Conservation (phyloP, 2,113 vertebrate species). For the Eidolon helvum region DNA sequence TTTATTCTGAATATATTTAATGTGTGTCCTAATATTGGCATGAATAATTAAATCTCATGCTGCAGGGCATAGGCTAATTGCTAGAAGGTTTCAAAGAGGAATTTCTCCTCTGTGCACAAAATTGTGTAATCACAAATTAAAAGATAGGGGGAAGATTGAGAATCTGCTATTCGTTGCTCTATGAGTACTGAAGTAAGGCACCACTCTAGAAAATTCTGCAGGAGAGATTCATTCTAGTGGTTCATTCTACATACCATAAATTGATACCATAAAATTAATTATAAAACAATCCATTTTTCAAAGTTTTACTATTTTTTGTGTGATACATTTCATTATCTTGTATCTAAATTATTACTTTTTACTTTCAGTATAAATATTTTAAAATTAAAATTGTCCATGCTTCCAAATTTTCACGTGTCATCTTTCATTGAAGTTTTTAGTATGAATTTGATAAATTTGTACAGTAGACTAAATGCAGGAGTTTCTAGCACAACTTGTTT, state of each 20-base stretch:
- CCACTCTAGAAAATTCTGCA: not conserved
- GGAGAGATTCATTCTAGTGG: not conserved
- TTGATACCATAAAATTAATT: not conserved
- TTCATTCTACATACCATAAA: not conserved
- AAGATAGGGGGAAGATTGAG: not conserved
- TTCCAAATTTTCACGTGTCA: not conserved
- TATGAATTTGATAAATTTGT: not conserved
- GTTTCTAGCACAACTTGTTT: not conserved
- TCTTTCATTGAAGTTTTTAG: not conserved
- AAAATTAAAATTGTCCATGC: not conserved
- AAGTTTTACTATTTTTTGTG: not conserved
- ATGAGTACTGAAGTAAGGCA: not conserved
- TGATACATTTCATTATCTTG: not conserved
- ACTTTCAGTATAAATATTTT: not conserved
- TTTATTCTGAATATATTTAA: slow-evolving; percentile 6
- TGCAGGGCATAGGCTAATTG: not conserved
- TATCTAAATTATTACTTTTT: not conserved
- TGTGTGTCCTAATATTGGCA: not conserved
- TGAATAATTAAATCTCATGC: slow-evolving; percentile 33
- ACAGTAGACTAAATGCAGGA: not conserved
- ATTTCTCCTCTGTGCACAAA: not conserved
- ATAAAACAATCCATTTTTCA: not conserved
- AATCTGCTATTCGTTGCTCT: not conserved
- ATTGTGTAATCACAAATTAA: not conserved
- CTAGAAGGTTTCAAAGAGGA: not conserved